phyloP scores from a whole-genome alignment of 2,113 vertebrate species.

The Oncorhynchus masou region DNA sequence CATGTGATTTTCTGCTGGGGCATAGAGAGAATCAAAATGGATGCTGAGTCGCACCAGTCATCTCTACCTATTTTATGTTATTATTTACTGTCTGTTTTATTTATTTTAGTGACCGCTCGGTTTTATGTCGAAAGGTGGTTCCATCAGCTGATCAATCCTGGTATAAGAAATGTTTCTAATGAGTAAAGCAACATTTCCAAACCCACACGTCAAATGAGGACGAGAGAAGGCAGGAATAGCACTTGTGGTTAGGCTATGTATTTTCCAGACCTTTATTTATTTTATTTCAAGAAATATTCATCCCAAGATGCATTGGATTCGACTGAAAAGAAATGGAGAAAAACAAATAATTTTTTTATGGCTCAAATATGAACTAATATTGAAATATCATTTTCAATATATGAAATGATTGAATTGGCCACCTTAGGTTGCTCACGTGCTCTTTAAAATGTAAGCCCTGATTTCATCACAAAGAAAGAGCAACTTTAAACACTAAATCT shows the following conservation, averaged over 20 bases:
- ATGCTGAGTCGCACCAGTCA: not conserved
- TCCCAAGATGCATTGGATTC: no score
- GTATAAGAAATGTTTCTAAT: constrained; percentile 10
- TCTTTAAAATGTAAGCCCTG: no score
- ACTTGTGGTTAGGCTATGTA: not conserved
- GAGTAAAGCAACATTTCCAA: not conserved
- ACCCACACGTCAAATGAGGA: not conserved
- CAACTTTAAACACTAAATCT: no score
- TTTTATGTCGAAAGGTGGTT: constrained; percentile 1
- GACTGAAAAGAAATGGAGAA: no score
- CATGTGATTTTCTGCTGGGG: not conserved
- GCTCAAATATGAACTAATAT: no score
- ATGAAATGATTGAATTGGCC: no score
- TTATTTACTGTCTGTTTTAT: constrained; percentile 11
- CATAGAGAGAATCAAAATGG: not conserved
- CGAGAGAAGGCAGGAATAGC: not conserved
- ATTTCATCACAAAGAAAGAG: no score
- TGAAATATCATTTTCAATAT: no score
- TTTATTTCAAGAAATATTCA: not conserved
- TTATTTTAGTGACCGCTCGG: constrained; percentile 24
- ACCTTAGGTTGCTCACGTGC: no score
- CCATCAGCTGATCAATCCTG: constrained; percentile 38
- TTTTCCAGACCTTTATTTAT: not conserved
- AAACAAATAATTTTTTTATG: no score
- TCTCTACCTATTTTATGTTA: not conserved